Evolutionary conservation across 2,797 vertebrate species (phyloP).

Genomic region (Chaetophractus vellerosus): DNA sequence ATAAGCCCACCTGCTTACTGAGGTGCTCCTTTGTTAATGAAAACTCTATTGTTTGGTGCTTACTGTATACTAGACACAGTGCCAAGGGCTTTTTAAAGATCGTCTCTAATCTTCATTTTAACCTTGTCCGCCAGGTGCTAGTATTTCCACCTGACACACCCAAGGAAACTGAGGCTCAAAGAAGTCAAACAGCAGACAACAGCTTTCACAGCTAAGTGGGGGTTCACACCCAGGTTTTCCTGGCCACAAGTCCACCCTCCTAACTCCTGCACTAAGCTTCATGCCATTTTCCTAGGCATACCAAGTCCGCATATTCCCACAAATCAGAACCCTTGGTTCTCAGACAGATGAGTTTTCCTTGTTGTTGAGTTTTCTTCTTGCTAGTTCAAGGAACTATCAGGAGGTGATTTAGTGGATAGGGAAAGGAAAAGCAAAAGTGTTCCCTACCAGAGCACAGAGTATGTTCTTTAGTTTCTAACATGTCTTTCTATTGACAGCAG

Average conservation of each 20-base stretch:
- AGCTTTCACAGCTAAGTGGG: neutral
- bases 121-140: neutral
- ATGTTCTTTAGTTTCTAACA: neutral
- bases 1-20: neutral
- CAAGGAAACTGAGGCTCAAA: conserved; percentile 1
- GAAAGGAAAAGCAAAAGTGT: neutral
- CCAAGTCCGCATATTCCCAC: neutral
- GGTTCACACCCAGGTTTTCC: neutral
- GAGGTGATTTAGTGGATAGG: neutral
- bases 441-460: neutral
- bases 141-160: neutral
- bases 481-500: neutral
- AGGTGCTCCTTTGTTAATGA: neutral
- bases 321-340: neutral
- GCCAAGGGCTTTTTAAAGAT: neutral
- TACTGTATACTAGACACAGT: neutral
- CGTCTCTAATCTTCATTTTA: neutral
- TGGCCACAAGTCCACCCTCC: neutral
- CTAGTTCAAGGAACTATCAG: neutral
- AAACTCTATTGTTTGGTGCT: neutral
- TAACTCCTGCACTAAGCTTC: neutral
- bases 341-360: neutral
- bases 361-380: neutral
- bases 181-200: neutral
- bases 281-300: neutral